Base-by-base conservation (phyloP, 1,140 invertebrate genomes). In the Brachionus plicatilis region DNA sequence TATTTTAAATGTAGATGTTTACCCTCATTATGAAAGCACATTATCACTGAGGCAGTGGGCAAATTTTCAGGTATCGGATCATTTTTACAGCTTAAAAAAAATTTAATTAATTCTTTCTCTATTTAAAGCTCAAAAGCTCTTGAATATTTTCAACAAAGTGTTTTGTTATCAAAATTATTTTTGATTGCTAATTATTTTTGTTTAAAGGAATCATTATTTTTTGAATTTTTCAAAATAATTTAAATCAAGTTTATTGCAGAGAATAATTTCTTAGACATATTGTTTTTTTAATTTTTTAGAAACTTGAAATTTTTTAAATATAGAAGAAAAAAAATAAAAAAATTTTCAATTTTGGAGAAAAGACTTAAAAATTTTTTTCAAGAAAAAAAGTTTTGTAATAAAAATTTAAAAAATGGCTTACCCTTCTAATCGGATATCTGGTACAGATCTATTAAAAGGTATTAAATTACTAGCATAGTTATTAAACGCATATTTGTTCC, bases 401-500 rank as follows among this genome's bases (percentile, higher is more conserved):
- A 9, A 88, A 96, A 97, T 24, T 1, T 1, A 24, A 27, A 93
- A 90, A 7, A 92, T 92, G 2, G 93, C 91, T 86, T 95, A 96
- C 96, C 96, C 96, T 88, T 94, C 92, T 90, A 99, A 96, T 84
- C 97, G 92, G 1, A 95, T 94, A 92, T 98, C 96, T 0, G 96
- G 96, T 85, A 99, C 91, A 68, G 92, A 92, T 86, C 97, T 92
- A 87, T 96, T 94, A 47, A 99, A 92, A 17, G 96, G 98, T 88
- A 99, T 98, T 89, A 97, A 91, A 91, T 99, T 96, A 88, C 96
- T 97, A 85, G 93, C 95, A 88, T 98, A 99, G 89, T 99, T 95
- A 92, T 99, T 99, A 90, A 99, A 99, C 4, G 96, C 97, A 90
- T 99, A 99, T 87, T 96, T 95, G 87, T 94, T 91, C 95, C 96